Evolutionary conservation across 1,140 invertebrate species (phyloP).

Genomic region (Aphaenogaster floridana): DNA sequence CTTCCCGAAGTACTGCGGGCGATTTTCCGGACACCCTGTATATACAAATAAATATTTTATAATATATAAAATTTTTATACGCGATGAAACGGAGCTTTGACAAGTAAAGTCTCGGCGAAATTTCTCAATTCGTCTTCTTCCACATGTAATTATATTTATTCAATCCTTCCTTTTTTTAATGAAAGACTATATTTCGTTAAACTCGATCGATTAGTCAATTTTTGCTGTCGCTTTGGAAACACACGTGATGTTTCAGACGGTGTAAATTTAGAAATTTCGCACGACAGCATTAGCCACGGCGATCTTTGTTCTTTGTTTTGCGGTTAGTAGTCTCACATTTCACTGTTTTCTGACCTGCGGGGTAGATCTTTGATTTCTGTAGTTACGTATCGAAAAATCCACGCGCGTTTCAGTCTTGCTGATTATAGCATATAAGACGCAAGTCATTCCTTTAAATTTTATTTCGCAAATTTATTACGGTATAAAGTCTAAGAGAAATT

Average conservation of each 20-base stretch:
- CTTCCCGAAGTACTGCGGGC: too few relatives aligned
- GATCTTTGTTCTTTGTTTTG: constrained; percentile 55
- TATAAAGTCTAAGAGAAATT: not conserved
- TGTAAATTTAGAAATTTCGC: constrained; percentile 66
- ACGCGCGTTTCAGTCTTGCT: constrained; percentile 20
- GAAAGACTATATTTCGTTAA: not conserved
- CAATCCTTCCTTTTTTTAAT: constrained; percentile 4
- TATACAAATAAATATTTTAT: not conserved
- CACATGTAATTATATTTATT: not conserved
- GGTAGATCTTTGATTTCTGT: constrained; percentile 58
- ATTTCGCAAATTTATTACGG: constrained; percentile 6
- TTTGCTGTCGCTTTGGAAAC: constrained; percentile 5
- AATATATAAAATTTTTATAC: constrained; percentile 2
- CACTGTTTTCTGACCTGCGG: constrained; percentile 63
- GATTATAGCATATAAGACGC: not conserved
- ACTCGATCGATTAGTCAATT: constrained; percentile 46
- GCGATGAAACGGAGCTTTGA: not conserved
- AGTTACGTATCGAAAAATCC: not conserved
- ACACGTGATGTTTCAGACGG: constrained; percentile 35
- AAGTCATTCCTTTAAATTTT: constrained; percentile 4
- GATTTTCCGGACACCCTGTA: not conserved
- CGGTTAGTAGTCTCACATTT: constrained; percentile 62
- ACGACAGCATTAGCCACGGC: constrained; percentile 55
- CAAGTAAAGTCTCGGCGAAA: not conserved
- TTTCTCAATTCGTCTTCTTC: not conserved